Base-by-base conservation (phyloP, 2,797 vertebrate genomes). In the Gymnoscopelus braueri region DNA sequence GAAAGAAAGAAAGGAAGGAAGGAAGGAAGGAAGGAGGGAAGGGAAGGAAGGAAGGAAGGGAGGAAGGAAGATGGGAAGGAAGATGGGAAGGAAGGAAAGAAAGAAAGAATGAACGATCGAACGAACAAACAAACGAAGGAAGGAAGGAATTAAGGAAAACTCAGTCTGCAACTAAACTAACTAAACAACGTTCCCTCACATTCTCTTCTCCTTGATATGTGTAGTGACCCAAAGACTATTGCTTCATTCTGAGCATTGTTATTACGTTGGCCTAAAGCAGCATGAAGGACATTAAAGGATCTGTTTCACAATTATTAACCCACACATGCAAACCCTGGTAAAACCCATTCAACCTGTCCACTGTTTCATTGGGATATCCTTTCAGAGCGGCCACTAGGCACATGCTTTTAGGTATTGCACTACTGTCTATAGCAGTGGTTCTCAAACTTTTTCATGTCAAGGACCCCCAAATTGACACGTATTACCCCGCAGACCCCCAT, bases 291-390 rank as follows among this genome's bases (percentile, higher is more conserved):
- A 53, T 26, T 4, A 32, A 51, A 14, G 48, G 59, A 71, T 66
- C 56, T 48, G 75, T 24, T 44, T 57, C 57, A 73, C 57, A 88
- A 88, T 88, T 72, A 85, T 81, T 84, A 89, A 82, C 81, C 72
- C 29, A 44, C 62, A 60, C 50, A 58, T 50, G 57, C 72, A 71
- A 81, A 23, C 1, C 23, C 32, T 44, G 39, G 39, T 35, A 2
- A 13, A 65, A 57, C 19, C 19, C 39, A 57, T 23, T 47, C 64
- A 48, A 51, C 48, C 58, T 44, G 39, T 39, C 39, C 7, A 10
- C 9, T 8, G 39, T 44, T 44, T 67, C 54, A 10, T 13, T 51
- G n/a, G 60, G 32, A 58, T 39, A 61, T 78, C 19, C 65, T 69
- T 26, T 69, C 29, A 66, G 23, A 63, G 39, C 56, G 83, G 19